phyloP scores from a whole-genome alignment of 2,113 vertebrate species.

The Oryzias javanicus region DNA sequence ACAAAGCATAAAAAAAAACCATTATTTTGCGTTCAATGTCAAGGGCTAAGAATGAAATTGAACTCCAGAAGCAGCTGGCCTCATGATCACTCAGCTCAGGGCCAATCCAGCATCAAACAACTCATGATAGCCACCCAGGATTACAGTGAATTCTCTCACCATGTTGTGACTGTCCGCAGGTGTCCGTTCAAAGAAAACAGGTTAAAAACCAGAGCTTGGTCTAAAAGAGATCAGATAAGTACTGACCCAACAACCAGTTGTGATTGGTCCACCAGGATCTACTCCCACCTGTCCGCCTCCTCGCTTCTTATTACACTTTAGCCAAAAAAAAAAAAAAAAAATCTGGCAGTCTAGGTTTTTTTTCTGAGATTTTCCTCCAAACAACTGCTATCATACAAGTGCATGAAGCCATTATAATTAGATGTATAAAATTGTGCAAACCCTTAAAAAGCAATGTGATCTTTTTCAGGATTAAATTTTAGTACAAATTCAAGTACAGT shows the following conservation, averaged over 20 bases:
- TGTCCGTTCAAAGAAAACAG: conserved; percentile 31
- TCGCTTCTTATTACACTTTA: conserved; percentile 7
- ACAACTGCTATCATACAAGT: not conserved
- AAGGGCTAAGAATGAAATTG: conserved; percentile 2
- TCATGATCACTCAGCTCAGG: not conserved
- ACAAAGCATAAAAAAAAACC: not conserved
- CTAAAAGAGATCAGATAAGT: conserved; percentile 54
- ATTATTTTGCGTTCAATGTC: conserved; percentile 9
- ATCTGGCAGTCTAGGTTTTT: conserved; percentile 8
- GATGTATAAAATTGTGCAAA: too few species aligned
- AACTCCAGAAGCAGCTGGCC: conserved; percentile 3
- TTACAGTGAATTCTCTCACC: conserved; percentile 62
- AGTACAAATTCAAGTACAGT: too few species aligned
- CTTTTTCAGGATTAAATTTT: too few species aligned
- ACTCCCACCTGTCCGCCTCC: conserved; percentile 71
- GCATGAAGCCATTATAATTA: too few species aligned
- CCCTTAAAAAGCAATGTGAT: too few species aligned
- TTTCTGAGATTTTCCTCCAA: conserved; percentile 8
- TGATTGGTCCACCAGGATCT: conserved; percentile 72
- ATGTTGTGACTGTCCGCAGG: conserved; percentile 57
- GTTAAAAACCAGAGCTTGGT: conserved; percentile 41
- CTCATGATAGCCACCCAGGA: conserved; percentile 1
- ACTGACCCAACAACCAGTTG: conserved; percentile 51
- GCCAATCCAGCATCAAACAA: not conserved
- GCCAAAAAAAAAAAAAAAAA: conserved; percentile 11